phyloP scores from a whole-genome alignment of 1,140 invertebrate species.

The Drosophila truncata region DNA sequence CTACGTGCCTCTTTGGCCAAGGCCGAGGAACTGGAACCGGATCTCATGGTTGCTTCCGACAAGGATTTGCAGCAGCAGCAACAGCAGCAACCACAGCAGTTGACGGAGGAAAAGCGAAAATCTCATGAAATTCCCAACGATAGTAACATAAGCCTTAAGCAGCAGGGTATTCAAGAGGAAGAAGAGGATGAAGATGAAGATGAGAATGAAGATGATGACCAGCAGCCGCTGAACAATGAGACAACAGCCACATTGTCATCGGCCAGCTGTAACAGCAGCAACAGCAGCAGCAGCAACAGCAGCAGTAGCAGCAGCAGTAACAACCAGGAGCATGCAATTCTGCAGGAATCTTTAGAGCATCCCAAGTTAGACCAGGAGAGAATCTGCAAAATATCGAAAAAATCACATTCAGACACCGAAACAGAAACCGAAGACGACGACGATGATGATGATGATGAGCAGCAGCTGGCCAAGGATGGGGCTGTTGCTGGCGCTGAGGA shows the following conservation, averaged over 20 bases:
- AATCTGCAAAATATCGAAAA: conserved; percentile 40
- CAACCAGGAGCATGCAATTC: conserved; percentile 34
- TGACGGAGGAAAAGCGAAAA: conserved; percentile 10
- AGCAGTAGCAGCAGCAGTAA: neutral
- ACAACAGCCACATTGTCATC: conserved; percentile 69
- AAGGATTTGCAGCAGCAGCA: conserved; percentile 28
- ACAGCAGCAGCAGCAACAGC: conserved; percentile 21
- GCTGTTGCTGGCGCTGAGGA: conserved; percentile 26
- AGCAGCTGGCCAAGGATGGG: conserved; percentile 37
- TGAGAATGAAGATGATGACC: conserved; percentile 74
- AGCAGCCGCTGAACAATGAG: conserved; percentile 74
- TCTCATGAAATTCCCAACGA: conserved; percentile 63
- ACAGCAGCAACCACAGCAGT: conserved; percentile 10
- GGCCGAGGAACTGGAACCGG: conserved; percentile 71
- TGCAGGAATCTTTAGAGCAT: conserved; percentile 40
- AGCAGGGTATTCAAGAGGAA: conserved; percentile 21
- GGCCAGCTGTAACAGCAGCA: conserved; percentile 48
- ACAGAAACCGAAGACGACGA: conserved; percentile 49
- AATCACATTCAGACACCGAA: conserved; percentile 65
- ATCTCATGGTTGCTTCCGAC: conserved; percentile 28
- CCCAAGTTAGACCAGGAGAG: conserved; percentile 51
- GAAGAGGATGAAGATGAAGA: conserved; percentile 66
- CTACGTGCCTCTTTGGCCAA: conserved; percentile 63
- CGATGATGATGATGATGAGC: conserved; percentile 62
- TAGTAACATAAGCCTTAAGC: conserved; percentile 62